These are phyloP conservation scores for Australoheros facetus DNA, from an alignment of 2,797 vertebrate genomes.

Conservation along the genomic window DNA sequence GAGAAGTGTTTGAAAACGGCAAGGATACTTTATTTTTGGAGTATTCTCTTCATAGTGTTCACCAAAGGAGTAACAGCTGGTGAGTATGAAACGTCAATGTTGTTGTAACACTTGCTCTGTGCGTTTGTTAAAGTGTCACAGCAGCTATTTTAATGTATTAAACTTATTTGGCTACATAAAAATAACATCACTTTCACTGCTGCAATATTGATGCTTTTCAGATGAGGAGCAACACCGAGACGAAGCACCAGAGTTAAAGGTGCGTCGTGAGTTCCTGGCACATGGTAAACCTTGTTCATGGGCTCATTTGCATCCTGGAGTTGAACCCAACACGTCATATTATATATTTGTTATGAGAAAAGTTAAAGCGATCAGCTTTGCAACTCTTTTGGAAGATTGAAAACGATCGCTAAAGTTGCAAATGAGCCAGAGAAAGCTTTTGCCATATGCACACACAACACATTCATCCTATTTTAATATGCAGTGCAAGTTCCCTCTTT, in stretches of 20 bases:
- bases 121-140: not conserved
- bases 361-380: not conserved
- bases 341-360: not conserved
- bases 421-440: not conserved
- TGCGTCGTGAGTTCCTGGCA: constrained; percentile 1
- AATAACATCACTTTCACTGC: not conserved
- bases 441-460: not conserved
- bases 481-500: accelerated
- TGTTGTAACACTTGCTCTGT: not conserved
- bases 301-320: not conserved
- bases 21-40: constrained; percentile 49
- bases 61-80: constrained; percentile 67
- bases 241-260: constrained; percentile 73
- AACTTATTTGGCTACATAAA: not conserved
- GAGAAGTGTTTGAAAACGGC: constrained; percentile 54
- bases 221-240: constrained; percentile 68
- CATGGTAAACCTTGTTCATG: not conserved
- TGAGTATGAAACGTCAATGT: constrained; percentile 53
- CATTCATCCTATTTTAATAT: not conserved
- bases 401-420: not conserved
- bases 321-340: not conserved
- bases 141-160: constrained; percentile 22
- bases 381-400: not conserved
- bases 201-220: constrained; percentile 50
- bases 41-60: constrained; percentile 65